A percentile compares a stretch with the other conserved stretches of the same genome.
Evolutionary conservation across 2,113 vertebrate species (phyloP).

Genomic region (Marcusenius ussheri): DNA sequence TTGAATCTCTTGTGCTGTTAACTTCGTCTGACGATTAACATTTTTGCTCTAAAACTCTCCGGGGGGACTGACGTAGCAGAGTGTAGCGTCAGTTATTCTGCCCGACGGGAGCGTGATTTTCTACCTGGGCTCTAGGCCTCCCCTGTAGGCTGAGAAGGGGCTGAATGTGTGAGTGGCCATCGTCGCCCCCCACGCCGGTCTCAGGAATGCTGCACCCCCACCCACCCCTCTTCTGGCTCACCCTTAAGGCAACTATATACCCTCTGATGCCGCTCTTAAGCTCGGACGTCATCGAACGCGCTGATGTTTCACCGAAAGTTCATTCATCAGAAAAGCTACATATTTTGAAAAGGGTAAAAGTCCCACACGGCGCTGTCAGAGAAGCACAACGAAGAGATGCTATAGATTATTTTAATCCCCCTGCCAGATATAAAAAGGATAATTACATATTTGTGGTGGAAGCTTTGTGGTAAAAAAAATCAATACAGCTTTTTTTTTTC

Average conservation of each 20-base stretch:
- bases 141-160: background rate
- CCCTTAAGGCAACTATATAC: conserved; percentile 62
- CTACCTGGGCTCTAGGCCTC: background rate
- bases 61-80: background rate
- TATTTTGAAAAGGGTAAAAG: conserved; percentile 99
- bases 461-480: conserved; percentile 99
- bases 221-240: conserved; percentile 23
- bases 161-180: background rate
- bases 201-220: background rate
- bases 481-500: conserved; percentile 95
- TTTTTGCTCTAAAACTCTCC: background rate
- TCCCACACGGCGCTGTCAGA: conserved; percentile 92
- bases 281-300: conserved; percentile 80
- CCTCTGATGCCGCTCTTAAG: conserved; percentile 69
- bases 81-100: background rate
- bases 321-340: conserved; percentile 97
- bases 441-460: conserved; percentile 99
- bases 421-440: conserved; percentile 99
- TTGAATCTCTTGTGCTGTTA: background rate
- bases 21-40: background rate
- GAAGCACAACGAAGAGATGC: conserved; percentile 99
- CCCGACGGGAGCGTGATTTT: background rate
- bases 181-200: background rate
- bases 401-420: conserved; percentile 99
- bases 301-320: conserved; percentile 97